phyloP scores from a whole-genome alignment of 1,140 invertebrate species.

The Brachystomella parvula region DNA sequence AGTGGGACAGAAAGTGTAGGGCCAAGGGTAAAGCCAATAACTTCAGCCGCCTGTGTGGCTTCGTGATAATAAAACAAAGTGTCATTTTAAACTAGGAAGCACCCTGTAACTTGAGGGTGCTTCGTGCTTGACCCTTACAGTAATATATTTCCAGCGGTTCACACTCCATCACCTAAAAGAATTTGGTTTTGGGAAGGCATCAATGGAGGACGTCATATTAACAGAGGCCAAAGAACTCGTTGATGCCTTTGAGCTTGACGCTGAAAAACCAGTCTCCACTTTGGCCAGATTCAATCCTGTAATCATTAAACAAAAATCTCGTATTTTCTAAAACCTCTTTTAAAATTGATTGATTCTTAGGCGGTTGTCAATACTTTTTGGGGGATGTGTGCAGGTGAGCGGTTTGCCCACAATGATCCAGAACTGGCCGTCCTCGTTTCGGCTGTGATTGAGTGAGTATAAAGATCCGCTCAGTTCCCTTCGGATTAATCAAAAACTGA shows the following conservation, averaged over 20 bases:
- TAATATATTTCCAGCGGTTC: not conserved
- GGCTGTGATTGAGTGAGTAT: not conserved
- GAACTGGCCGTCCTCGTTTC: not conserved
- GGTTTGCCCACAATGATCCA: not conserved
- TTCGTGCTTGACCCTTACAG: too few species aligned
- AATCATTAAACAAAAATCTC: too few species aligned
- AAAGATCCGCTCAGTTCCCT: not conserved
- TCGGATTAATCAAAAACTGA: not conserved
- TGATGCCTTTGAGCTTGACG: not conserved
- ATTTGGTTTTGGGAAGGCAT: conserved; percentile 2
- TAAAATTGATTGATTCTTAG: too few species aligned
- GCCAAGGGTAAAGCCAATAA: too few species aligned
- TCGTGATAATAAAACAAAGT: too few species aligned
- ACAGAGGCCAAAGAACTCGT: conserved; percentile 2
- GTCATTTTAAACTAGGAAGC: too few species aligned
- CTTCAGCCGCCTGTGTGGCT: too few species aligned
- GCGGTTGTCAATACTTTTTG: too few species aligned
- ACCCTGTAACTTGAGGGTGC: too few species aligned
- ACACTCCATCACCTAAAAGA: not conserved
- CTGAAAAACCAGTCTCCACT: not conserved
- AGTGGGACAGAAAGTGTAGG: too few species aligned
- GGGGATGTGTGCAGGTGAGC: not conserved
- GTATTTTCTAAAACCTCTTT: too few species aligned
- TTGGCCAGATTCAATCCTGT: too few species aligned
- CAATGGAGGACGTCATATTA: conserved; percentile 7